Evolutionary conservation across 2,113 vertebrate genomes (phyloP).

Genomic region (Gopherus evgoodei): DNA sequence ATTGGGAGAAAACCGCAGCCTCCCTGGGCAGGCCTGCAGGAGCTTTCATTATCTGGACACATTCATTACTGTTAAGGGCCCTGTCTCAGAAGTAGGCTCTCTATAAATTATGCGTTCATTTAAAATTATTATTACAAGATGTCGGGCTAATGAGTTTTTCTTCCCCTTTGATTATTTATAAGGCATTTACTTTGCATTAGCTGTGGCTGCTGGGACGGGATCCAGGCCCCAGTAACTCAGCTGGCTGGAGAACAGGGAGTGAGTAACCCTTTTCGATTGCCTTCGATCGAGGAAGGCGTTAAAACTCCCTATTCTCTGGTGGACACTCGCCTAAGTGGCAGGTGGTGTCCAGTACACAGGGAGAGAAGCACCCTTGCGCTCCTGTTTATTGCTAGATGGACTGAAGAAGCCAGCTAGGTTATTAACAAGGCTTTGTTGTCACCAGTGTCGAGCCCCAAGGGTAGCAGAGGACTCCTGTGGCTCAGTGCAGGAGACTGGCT

Average conservation of each 20-base stretch:
- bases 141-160: conserved; percentile 48
- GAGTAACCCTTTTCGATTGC: neutral
- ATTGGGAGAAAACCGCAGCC: rapidly evolving
- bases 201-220: neutral
- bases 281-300: neutral
- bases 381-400: rapidly evolving
- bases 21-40: neutral
- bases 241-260: neutral
- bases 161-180: conserved; percentile 43
- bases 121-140: conserved; percentile 7
- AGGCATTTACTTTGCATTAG: neutral
- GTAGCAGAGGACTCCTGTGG: neutral
- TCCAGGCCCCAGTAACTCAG: neutral
- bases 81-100: neutral
- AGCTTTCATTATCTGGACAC: neutral
- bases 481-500: neutral
- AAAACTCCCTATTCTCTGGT: neutral
- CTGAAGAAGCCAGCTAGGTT: neutral
- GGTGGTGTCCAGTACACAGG: neutral
- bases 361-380: rapidly evolving
- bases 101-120: conserved; percentile 21
- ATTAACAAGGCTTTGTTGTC: rapidly evolving
- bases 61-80: neutral
- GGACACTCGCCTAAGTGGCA: neutral
- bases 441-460: neutral